Base-by-base conservation (phyloP, 2,888 invertebrate genomes). In the Drosophila infuscata region DNA sequence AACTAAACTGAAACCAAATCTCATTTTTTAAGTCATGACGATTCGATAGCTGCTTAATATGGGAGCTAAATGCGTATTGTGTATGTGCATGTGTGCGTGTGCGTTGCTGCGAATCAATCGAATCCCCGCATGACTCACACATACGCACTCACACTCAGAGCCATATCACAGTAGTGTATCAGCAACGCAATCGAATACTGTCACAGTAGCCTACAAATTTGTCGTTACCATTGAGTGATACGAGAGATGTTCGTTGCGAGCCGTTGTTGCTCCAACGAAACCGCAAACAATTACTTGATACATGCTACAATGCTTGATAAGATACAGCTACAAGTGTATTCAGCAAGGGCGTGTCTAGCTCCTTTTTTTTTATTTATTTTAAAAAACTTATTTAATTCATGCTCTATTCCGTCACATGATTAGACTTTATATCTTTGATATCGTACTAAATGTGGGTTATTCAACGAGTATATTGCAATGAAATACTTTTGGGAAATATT, bases 21-120 rank as follows among this genome's bases (percentile, higher is more conserved):
- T 57, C 3, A 30, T 11, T n/a, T 30, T 4, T 77, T 79, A 80
- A 79, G 62, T 79, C 66, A 77, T 73, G 53, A 54, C 25, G 49
- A 41, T 54, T 59, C 66, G 36, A 41, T 63, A 36, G 43, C 52
- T 65, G 30, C 53, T 67, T 38, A 66, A 54, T 59, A 68, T 52
- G 36, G 52, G 48, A 59, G 51, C 46, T 54, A 68, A 38, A 59
- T 70, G 70, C 69, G 70, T 69, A 60, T 53, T 3, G 38, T 33
- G 48, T 35, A 11, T 35, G 36, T 43, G 41, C 46, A 49, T 43
- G 53, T 54, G 53, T 35, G 32, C 2, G 41, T 35, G 52, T 32
- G 56, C 25, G 41, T 41, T 70, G 64, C 56, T 43, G 51, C 38
- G 68, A 61, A 49, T 61, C 56, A 63, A 73, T 58, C 48, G 74